Percentiles rank a stretch among this genome's conserved stretches.
Conservation (phyloP, 2,113 vertebrate genomes). For the Pardalotus punctatus region DNA sequence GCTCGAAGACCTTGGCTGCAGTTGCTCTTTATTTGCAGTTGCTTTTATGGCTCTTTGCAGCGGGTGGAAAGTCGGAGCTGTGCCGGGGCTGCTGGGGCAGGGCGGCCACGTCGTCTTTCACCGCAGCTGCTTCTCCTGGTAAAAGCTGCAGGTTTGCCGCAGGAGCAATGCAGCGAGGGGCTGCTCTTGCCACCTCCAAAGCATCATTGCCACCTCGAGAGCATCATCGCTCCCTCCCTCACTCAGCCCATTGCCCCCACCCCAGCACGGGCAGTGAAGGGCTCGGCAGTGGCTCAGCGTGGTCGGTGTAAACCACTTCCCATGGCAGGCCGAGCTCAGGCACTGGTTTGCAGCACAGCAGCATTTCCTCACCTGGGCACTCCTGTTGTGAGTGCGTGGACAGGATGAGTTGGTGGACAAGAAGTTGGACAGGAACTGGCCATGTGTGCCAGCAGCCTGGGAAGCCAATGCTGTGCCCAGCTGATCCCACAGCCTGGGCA, state of each 20-base stretch:
- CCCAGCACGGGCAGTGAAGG: neutral
- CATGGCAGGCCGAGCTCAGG: neutral
- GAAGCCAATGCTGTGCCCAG: neutral
- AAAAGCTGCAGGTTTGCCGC: neutral
- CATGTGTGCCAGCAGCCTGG: rapidly evolving
- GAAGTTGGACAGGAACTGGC: neutral
- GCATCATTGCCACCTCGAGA: neutral
- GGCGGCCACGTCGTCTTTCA: rapidly evolving
- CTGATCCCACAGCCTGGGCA: neutral
- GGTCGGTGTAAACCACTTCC: neutral
- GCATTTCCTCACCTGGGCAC: neutral
- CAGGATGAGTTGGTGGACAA: neutral
- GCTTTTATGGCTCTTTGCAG: neutral
- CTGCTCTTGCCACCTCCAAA: neutral
- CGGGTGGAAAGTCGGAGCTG: neutral
- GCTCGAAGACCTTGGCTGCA: rapidly evolving
- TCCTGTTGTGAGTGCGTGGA: rapidly evolving
- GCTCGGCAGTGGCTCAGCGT: rapidly evolving
- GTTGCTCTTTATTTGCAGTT: neutral
- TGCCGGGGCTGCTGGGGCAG: neutral
- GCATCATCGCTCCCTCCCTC: neutral
- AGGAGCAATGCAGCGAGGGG: neutral
- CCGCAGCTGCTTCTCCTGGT: rapidly evolving
- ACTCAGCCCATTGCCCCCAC: rapidly evolving
- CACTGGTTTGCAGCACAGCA: neutral